phyloP scores from a whole-genome alignment of 1,140 invertebrate genomes.

The Drosophila bocki region DNA sequence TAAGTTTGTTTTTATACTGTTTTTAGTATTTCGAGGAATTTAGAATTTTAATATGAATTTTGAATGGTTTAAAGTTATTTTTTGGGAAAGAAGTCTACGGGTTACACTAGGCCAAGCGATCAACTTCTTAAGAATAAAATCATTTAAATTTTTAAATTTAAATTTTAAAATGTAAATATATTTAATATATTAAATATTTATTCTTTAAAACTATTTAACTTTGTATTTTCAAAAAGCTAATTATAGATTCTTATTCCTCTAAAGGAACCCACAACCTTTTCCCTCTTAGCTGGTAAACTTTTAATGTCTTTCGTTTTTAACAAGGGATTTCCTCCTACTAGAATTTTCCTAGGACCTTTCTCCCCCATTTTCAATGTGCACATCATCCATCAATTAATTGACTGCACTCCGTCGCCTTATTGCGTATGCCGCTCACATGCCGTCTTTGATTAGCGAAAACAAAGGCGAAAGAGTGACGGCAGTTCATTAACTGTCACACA shows the following conservation, averaged over 20 bases:
- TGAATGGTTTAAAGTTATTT: background rate
- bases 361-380: slow-evolving; percentile 10
- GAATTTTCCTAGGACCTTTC: background rate
- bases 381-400: slow-evolving; percentile 72
- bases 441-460: slow-evolving; percentile 70
- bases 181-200: background rate
- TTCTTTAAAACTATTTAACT: background rate
- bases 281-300: too few species aligned
- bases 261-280: too few species aligned
- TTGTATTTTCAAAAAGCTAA: background rate
- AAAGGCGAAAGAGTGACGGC: slow-evolving; percentile 55
- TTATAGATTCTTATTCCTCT: background rate
- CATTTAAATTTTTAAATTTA: background rate
- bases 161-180: background rate
- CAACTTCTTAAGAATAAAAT: too few species aligned
- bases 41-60: background rate
- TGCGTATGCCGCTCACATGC: slow-evolving; percentile 61
- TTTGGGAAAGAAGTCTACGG: background rate
- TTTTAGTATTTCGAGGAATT: background rate
- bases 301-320: background rate
- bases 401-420: slow-evolving; percentile 43
- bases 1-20: background rate
- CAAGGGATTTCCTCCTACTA: background rate
- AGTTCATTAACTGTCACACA: slow-evolving; percentile 80
- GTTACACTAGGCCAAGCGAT: too few species aligned